Conservation (phyloP, 2,888 invertebrate genomes). For the Polylopha cassiicola region DNA sequence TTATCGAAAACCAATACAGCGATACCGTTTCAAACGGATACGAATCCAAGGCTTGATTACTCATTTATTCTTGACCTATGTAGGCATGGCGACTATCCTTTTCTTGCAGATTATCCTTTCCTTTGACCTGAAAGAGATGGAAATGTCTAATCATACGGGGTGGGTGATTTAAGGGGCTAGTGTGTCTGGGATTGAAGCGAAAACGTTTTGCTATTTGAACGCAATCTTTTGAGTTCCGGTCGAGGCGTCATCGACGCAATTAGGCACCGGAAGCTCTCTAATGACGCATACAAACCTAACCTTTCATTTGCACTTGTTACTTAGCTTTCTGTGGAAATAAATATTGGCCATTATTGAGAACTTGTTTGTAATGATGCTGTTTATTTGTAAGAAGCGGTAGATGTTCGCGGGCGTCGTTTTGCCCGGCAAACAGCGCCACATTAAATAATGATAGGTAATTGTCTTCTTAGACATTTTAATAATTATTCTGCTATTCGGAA, state of each 20-base stretch:
- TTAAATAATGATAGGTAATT: no score
- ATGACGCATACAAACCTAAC: conserved; percentile 56
- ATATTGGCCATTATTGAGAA: conserved; percentile 8
- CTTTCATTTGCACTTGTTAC: conserved; percentile 37
- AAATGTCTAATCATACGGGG: conserved; percentile 16
- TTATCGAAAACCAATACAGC: conserved; percentile 19
- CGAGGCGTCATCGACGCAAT: conserved; percentile 64
- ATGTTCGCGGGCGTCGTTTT: no score
- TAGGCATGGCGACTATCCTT: conserved; percentile 9
- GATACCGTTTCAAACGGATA: conserved; percentile 10
- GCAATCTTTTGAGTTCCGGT: conserved; percentile 73
- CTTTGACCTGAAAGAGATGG: conserved; percentile 15
- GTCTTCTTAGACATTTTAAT: no score
- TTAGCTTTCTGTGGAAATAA: conserved; percentile 19
- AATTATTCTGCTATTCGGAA: no score
- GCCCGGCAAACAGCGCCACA: no score
- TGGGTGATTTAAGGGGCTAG: conserved; percentile 17
- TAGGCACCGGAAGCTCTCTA: conserved; percentile 64
- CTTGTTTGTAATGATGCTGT: no score
- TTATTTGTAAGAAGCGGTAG: no score
- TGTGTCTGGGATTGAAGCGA: conserved; percentile 22
- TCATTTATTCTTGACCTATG: conserved; percentile 9
- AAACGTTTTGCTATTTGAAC: conserved; percentile 56
- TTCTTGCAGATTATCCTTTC: not conserved
- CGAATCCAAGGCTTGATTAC: conserved; percentile 10